phyloP scores from a whole-genome alignment of 2,113 vertebrate species.

The Malurus alboscapulatus region DNA sequence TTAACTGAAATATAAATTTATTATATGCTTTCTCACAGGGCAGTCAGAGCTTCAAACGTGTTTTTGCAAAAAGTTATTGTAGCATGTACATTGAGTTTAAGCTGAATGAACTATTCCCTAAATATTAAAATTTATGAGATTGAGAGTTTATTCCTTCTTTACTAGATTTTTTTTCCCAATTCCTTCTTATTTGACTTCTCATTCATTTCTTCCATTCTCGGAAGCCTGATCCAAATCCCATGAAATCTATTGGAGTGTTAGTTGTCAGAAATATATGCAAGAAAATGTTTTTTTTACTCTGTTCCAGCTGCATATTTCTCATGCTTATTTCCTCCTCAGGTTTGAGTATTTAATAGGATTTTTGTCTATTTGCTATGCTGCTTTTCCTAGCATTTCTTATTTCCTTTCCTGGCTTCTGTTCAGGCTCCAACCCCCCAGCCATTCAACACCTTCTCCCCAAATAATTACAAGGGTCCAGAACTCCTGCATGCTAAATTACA shows the following conservation, averaged over 20 bases:
- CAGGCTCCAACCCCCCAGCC: neutral
- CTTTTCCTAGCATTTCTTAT: conserved; percentile 38
- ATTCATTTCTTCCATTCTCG: neutral
- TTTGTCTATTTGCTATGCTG: neutral
- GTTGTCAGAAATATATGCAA: neutral
- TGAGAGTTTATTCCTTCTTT: neutral
- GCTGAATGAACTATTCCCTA: neutral
- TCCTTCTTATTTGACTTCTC: neutral
- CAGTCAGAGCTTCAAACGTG: neutral
- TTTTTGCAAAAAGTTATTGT: neutral
- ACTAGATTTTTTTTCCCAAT: neutral
- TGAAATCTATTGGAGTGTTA: neutral
- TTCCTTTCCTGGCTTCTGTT: neutral
- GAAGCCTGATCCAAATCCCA: neutral
- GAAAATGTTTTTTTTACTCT: neutral
- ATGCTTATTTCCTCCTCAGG: conserved; percentile 9
- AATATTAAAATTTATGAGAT: neutral
- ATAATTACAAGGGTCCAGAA: conserved; percentile 26
- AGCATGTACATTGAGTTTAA: neutral
- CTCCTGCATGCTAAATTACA: neutral
- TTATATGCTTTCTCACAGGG: neutral
- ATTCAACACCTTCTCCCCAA: neutral
- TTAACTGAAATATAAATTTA: neutral
- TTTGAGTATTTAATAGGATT: conserved; percentile 43
- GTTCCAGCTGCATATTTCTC: neutral